These are phyloP conservation scores for Apeira syringaria DNA, from an alignment of 2,888 invertebrate species.

Conservation along the genomic window DNA sequence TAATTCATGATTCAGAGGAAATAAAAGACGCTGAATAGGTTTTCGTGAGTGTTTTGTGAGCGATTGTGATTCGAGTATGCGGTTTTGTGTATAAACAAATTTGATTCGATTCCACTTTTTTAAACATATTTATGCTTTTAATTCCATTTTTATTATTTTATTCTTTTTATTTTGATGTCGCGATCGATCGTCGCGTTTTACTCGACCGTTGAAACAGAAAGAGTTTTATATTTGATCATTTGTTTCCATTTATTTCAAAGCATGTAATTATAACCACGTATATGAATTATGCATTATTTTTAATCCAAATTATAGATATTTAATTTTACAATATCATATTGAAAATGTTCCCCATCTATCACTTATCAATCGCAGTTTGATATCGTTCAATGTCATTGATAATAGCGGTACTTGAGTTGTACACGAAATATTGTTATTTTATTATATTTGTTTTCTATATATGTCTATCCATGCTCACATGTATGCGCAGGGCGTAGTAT, in stretches of 20 bases:
- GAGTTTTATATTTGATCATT: too few relatives aligned
- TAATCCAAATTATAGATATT: too few relatives aligned
- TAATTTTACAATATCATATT: too few relatives aligned
- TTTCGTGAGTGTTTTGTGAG: background rate
- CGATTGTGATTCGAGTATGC: background rate
- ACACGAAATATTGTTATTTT: too few relatives aligned
- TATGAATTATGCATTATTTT: too few relatives aligned
- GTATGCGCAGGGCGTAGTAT: conserved; percentile 5
- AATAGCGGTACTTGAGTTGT: too few relatives aligned
- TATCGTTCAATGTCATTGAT: conserved; percentile 5
- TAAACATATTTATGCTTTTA: conserved; percentile 9
- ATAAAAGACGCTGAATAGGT: background rate
- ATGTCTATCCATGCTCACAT: conserved; percentile 7
- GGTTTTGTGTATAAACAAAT: background rate
- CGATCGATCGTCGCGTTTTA: conserved; percentile 2
- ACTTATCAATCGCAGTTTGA: too few relatives aligned
- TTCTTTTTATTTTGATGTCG: conserved; percentile 18
- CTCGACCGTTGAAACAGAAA: too few relatives aligned
- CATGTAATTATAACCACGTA: too few relatives aligned
- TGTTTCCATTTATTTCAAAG: too few relatives aligned
- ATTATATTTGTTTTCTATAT: background rate
- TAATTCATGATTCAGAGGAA: conserved; percentile 3
- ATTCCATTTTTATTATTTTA: conserved; percentile 18
- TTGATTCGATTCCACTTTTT: conserved; percentile 15
- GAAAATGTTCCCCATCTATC: too few relatives aligned